Evolutionary conservation across 2,113 vertebrate genomes (phyloP).

Genomic region (Platichthys flesus): DNA sequence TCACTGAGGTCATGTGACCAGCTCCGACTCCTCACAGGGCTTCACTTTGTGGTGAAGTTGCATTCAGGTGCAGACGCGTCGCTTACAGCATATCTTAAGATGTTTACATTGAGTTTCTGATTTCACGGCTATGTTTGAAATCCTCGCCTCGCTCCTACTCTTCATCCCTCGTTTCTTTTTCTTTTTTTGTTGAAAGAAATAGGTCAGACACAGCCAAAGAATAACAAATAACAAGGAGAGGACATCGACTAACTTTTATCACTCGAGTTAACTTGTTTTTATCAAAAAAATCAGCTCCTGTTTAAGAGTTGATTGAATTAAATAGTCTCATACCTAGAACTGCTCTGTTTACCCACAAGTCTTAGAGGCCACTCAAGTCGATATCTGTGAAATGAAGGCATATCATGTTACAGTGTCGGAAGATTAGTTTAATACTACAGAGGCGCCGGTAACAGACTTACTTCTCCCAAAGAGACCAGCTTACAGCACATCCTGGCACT

Average conservation of each 20-base stretch:
- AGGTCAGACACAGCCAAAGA: constrained; percentile 82
- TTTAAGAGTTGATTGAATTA: constrained; percentile 52
- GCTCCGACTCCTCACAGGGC: constrained; percentile 61
- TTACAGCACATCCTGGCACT: constrained; percentile 60
- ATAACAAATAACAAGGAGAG: constrained; percentile 53
- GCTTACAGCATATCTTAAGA: constrained; percentile 71
- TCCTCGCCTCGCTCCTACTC: constrained; percentile 54
- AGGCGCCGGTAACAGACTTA: constrained; percentile 54
- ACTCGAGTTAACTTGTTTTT: constrained; percentile 47
- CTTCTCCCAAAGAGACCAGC: constrained; percentile 61
- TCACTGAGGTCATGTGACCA: constrained; percentile 15
- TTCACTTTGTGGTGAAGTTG: constrained; percentile 55
- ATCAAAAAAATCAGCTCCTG: constrained; percentile 27
- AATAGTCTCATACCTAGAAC: constrained; percentile 38
- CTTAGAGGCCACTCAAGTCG: constrained; percentile 41
- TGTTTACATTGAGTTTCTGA: constrained; percentile 66
- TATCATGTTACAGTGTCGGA: constrained; percentile 64
- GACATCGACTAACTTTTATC: constrained; percentile 47
- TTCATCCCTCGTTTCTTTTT: constrained; percentile 19
- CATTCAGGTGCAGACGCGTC: constrained; percentile 60
- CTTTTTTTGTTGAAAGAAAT: constrained; percentile 35
- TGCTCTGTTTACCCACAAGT: constrained; percentile 52
- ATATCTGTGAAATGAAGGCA: constrained; percentile 59
- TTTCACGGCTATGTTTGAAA: constrained; percentile 44
- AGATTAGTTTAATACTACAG: constrained; percentile 59